Base-by-base conservation (phyloP, 2,888 invertebrate species). In the Drosophila falleni region DNA sequence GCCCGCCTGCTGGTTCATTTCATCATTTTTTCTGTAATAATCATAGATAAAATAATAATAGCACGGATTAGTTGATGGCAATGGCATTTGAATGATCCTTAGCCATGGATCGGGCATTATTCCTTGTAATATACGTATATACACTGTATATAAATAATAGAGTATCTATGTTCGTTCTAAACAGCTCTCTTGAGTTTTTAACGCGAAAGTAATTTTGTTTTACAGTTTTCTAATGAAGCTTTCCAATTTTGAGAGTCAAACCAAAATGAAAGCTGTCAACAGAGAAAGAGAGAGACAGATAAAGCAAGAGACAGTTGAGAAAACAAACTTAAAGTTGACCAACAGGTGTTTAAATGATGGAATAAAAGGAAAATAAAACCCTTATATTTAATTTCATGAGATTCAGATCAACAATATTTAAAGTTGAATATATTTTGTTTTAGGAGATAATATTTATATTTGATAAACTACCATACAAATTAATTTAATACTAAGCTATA, bases 1-100 rank as follows among this genome's bases (percentile, higher is more conserved):
- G 92, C 92, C 92, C 89, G 91, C 91, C 90, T 92, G 93, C 91
- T 91, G 91, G 90, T 92, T 93, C 93, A 93, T 93, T 92, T 92
- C 93, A 91, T 91, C 91, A 93, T 91, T 91, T 91, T 92, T 92
- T 91, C 93, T 93, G 76, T 5, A 91, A 88, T 33, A 64, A 74
- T 68, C 62, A 47, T 29, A 75, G 79, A 64, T 31, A 16, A 60
- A 50, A 75, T 41, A 54, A 56, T 9, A 65, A 37, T 19, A 60
- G 0, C n/a, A 42, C 5, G 42, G 29, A 63, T 84, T 78, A 84
- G 71, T 54, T 13, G 35, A 9, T 9, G 13, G 9, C 15, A 26
- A 31, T 9, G 13, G 58, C 29, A 37, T 29, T 53, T 39, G 37
- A 23, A 31, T 9, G 15, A n/a, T 29, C 15, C 29, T 29, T 9